Evolutionary conservation across 2,797 vertebrate species (phyloP).

Genomic region (Rhinatrema bivittatum): DNA sequence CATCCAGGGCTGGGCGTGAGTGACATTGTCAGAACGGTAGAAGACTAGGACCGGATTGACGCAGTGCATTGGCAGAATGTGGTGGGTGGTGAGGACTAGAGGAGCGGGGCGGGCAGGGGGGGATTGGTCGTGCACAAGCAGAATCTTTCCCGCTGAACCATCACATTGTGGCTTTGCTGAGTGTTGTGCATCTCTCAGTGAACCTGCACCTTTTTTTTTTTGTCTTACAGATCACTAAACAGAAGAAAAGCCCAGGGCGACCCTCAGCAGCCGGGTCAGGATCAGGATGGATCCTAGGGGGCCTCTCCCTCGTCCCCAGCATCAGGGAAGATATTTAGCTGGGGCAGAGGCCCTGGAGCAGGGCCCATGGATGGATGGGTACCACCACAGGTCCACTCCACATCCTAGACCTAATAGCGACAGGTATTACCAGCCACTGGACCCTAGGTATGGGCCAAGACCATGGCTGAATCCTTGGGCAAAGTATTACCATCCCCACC

Average conservation of each 20-base stretch:
- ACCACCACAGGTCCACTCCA: rapidly evolving
- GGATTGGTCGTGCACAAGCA: too few relatives aligned
- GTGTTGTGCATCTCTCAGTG: too few relatives aligned
- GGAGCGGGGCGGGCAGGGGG: too few relatives aligned
- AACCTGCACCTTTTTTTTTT: too few relatives aligned
- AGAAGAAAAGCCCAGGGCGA: background rate
- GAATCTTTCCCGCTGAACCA: too few relatives aligned
- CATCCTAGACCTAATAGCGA: constrained; percentile 12
- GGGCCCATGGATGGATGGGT: background rate
- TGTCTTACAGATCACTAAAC: too few relatives aligned
- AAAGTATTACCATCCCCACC: constrained; percentile 3
- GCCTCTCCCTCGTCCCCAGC: background rate
- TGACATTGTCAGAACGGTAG: too few relatives aligned
- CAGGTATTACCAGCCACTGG: constrained; percentile 12
- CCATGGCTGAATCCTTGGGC: constrained; percentile 22
- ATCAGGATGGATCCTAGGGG: constrained; percentile 40
- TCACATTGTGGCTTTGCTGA: too few relatives aligned
- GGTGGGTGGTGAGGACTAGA: too few relatives aligned
- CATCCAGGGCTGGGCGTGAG: too few relatives aligned
- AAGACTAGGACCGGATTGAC: too few relatives aligned
- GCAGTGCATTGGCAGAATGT: too few relatives aligned
- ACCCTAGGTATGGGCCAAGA: rapidly evolving
- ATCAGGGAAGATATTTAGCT: background rate
- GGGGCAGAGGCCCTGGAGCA: background rate
- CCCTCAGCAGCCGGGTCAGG: background rate